Evolutionary conservation across 2,888 invertebrate genomes (phyloP), one percentile per base, ranked within the genome.

Genomic region (Leuctra nigra): DNA sequence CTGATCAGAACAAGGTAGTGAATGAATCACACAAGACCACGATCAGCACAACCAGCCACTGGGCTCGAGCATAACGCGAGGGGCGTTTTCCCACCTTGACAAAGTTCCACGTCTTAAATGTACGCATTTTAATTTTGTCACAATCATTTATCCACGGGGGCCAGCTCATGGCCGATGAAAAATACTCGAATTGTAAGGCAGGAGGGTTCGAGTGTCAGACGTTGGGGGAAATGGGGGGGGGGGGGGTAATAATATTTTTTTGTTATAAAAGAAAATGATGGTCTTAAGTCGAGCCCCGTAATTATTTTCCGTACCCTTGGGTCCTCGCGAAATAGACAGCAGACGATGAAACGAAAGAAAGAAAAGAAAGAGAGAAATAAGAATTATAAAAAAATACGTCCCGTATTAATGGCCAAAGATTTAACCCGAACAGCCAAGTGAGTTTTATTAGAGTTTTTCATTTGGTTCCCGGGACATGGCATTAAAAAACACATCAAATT

Each of bases 291-390:
- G 55, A 57, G 59, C 54, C 35, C 39, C 29, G 59, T 55, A 59
- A 59, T 59, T 59, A 59, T 59, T 59, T 58, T 57, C 56, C 59
- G 55, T 59, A 46, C 59, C 59, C 57, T 55, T 48, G 59, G 59
- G 59, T 59, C 55, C 46, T 29, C 55, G 53, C 38, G 39, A 59
- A 59, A 59, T 56, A 59, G 53, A 59, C 6, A 29, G 29, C 6
- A 29, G 29, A 29, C 7, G 11, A 11, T 7, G 7, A 29, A 29
- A 11, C 59, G 56, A 59, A 56, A 38, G 9, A 14, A n/a, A 9
- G 38, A 38, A 48, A 25, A 16, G 29, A 29, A 48, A 48, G 48
- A 48, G 29, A 48, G 48, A 48, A 48, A 48, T 48, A 53, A 54
- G 57, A 59, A 57, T 59, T 59, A 59, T 59, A 59, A n/a, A n/a